phyloP scores from a whole-genome alignment of 2,113 vertebrate species.

The Lophotis ruficrista region DNA sequence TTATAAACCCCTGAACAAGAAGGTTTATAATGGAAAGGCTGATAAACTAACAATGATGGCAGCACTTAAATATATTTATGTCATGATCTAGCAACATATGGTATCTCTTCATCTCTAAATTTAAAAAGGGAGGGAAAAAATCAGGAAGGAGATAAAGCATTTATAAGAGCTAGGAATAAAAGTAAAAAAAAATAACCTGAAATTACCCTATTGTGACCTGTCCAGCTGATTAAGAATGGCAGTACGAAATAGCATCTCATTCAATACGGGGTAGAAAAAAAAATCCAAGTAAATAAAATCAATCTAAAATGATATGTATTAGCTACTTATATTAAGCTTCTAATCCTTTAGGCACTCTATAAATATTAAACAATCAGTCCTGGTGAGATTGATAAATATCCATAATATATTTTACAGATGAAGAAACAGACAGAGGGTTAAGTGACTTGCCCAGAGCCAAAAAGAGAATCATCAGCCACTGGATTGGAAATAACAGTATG shows the following conservation, averaged over 20 bases:
- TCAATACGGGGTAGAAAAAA: background rate
- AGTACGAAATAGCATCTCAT: background rate
- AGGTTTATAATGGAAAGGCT: constrained; percentile 54
- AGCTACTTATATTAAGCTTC: constrained; percentile 47
- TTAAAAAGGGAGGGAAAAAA: background rate
- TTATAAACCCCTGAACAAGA: constrained; percentile 47
- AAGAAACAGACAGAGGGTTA: constrained; percentile 62
- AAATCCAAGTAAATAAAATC: constrained; percentile 44
- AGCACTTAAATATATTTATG: constrained; percentile 65
- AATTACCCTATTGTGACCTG: background rate
- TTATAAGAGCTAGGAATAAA: background rate
- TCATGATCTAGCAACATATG: constrained; percentile 49
- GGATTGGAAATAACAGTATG: constrained; percentile 8
- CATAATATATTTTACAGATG: constrained; percentile 65
- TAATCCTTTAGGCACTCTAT: constrained; percentile 68
- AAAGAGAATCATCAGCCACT: constrained; percentile 42
- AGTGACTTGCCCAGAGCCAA: constrained; percentile 50
- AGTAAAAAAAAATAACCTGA: background rate
- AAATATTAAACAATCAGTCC: constrained; percentile 72
- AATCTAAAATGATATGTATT: constrained; percentile 51
- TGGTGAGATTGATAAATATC: constrained; percentile 71
- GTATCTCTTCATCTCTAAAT: constrained; percentile 47
- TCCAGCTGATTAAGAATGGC: background rate
- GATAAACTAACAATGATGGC: constrained; percentile 64
- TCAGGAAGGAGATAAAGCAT: background rate